Evolutionary conservation across 2,113 vertebrate species (phyloP).

Genomic region (Scatophagus argus): DNA sequence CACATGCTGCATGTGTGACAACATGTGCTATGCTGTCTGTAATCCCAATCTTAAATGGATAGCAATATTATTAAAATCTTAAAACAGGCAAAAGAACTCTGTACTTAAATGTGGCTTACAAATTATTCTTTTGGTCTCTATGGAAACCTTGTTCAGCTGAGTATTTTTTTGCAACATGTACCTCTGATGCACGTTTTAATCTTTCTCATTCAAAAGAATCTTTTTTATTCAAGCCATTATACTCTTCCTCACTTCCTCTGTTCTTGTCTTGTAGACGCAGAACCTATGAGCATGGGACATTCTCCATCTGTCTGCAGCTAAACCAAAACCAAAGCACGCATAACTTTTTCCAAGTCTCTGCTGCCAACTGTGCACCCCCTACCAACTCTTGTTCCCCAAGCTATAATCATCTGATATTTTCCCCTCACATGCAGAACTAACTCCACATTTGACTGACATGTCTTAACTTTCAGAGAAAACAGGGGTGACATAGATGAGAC

Average conservation of each 20-base stretch:
- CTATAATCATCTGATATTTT: slow-evolving; percentile 35
- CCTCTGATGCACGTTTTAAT: not conserved
- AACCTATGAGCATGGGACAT: slow-evolving; percentile 10
- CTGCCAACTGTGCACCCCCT: slow-evolving; percentile 13
- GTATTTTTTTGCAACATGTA: not conserved
- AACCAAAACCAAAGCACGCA: slow-evolving; percentile 1
- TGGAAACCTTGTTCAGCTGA: not conserved
- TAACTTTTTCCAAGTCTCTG: slow-evolving; percentile 22
- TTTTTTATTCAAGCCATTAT: not conserved
- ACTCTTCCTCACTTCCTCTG: not conserved
- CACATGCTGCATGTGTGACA: slow-evolving; percentile 3
- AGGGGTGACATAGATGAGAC: not conserved
- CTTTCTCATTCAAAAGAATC: not conserved
- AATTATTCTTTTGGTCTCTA: not conserved
- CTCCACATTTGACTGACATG: slow-evolving; percentile 34
- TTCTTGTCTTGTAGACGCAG: not conserved
- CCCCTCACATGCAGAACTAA: slow-evolving; percentile 18
- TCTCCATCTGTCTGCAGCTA: slow-evolving; percentile 20
- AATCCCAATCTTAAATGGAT: not conserved
- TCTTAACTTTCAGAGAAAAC: slow-evolving; percentile 12
- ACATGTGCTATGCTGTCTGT: slow-evolving; percentile 20
- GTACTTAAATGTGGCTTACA: not conserved
- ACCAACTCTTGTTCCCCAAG: slow-evolving; percentile 14
- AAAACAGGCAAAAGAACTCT: not conserved
- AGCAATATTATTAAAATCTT: not conserved